Conservation (phyloP, 1,140 invertebrate species). For the Rhyzopertha dominica region DNA sequence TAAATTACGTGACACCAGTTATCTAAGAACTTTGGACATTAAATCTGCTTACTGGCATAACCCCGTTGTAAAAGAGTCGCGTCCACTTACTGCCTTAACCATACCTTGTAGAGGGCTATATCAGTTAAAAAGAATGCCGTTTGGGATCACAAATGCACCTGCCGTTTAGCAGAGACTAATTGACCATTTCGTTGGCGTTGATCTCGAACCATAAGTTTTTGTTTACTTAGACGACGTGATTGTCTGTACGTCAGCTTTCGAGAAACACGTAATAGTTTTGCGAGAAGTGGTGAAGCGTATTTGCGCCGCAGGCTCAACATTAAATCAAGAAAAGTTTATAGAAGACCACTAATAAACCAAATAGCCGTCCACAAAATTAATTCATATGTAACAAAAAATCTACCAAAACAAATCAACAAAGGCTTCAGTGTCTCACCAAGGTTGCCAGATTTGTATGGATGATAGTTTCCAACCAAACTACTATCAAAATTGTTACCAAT, state of each 20-base stretch:
- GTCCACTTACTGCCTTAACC: constrained; percentile 45
- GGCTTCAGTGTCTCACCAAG: no score
- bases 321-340: no score
- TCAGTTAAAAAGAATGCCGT: constrained; percentile 38
- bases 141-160: constrained; percentile 44
- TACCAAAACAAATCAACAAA: no score
- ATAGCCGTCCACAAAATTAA: no score
- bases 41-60: constrained; percentile 44
- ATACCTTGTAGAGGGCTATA: constrained; percentile 29
- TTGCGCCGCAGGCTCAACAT: no score
- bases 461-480: no score
- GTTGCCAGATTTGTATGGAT: no score
- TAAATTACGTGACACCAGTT: constrained; percentile 29
- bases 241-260: constrained; percentile 29
- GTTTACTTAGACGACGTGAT: constrained; percentile 41
- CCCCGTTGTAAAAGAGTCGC: constrained; percentile 33
- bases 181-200: constrained; percentile 19
- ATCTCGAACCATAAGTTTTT: constrained; percentile 18
- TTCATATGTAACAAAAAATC: no score
- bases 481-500: no score
- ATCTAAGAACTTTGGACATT: constrained; percentile 35
- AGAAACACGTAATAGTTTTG: not conserved
- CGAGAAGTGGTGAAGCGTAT: no score
- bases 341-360: no score
- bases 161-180: constrained; percentile 21